These are phyloP conservation scores for Acrobasis repandana DNA, from an alignment of 2,888 invertebrate species.

Conservation along the genomic window DNA sequence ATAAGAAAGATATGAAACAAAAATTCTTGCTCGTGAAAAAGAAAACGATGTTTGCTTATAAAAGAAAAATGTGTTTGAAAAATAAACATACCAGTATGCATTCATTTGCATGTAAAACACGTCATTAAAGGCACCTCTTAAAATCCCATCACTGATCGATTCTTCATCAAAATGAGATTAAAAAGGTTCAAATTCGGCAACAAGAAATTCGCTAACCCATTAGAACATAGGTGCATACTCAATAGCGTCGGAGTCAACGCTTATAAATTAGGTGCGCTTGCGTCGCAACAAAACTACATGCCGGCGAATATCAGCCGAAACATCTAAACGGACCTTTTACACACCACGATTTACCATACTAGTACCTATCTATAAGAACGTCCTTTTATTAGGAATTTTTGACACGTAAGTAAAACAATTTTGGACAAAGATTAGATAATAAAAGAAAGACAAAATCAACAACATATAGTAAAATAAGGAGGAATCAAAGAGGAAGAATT, in stretches of 20 bases:
- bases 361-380: neutral
- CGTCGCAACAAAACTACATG: conserved; percentile 67
- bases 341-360: conserved; percentile 44
- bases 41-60: neutral
- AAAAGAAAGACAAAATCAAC: no score
- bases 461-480: no score
- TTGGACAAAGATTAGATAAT: no score
- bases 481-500: no score
- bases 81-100: conserved; percentile 26
- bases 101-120: conserved; percentile 38
- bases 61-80: conserved; percentile 2
- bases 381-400: neutral
- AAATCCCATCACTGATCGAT: conserved; percentile 16
- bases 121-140: conserved; percentile 18
- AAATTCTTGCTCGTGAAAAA: neutral
- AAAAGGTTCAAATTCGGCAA: conserved; percentile 20
- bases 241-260: conserved; percentile 69
- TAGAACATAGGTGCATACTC: conserved; percentile 45
- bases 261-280: conserved; percentile 75
- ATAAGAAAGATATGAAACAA: neutral
- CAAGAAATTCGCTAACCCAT: conserved; percentile 28
- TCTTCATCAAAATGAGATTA: conserved; percentile 12
- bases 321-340: conserved; percentile 63
- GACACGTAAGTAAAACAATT: no score
- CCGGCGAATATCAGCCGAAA: conserved; percentile 64